Base-by-base conservation (phyloP, 1,140 invertebrate genomes). In the Drosophila prosaltans region DNA sequence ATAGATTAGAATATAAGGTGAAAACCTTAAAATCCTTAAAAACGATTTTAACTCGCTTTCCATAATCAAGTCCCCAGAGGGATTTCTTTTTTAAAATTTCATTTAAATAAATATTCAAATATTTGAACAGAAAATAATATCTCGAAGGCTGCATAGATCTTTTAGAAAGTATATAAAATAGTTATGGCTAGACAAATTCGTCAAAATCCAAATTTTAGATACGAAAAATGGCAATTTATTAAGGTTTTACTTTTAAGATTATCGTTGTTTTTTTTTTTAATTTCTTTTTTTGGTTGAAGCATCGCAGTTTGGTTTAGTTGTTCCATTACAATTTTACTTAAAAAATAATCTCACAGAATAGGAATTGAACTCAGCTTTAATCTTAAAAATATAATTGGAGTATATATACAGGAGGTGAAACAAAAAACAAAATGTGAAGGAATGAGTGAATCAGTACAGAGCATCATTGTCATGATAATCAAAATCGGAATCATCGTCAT, bases 381-480 rank as follows among this genome's bases (percentile, higher is more conserved):
- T 51, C 45, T 51, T 51, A 51, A 3, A 26, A 8, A 51, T 51
- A 51, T 9, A 26, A 16, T 24, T 51, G 2, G 45, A 51, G 45
- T 51, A 51, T 51, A 48, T 48, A 51, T 51, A 51, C 45, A 51
- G 45, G 45, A 21, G 45, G 24, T 26, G 45, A 7, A 24, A 24
- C 3, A 24, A 10, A 24, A 10, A 51, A 24, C 8, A 10, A 26
- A 24, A 51, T 10, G 45, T 7, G 21, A 26, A 26, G 45, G 45
- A 51, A 51, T 51, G 8, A 51, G 21, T 51, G n/a, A 10, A 51
- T 51, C 45, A 51, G 45, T 51, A 51, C 45, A 51, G 24, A 51
- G 21, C 45, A 51, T 24, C 24, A 24, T 51, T n/a, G 45, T 26
- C 7, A 26, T 26, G 45, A 26, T 51, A 51, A 59, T 80, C 67